These are phyloP conservation scores for Polyommatus icarus DNA, from an alignment of 2,888 invertebrate species.

Conservation along the genomic window DNA sequence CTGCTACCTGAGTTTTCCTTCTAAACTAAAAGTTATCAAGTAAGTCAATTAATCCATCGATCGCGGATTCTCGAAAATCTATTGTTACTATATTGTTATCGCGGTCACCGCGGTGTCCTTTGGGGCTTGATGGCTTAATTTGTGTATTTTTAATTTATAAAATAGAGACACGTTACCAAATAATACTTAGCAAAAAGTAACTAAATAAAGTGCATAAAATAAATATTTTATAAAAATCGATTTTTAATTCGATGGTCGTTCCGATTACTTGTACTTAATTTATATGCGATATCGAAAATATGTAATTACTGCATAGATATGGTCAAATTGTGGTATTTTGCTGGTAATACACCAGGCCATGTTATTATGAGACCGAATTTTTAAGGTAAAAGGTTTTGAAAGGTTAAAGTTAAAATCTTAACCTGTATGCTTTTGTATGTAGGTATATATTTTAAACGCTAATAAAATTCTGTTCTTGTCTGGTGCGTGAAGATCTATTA, in stretches of 20 bases:
- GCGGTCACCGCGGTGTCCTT: too few relatives aligned
- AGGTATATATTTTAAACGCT: background rate
- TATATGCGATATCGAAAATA: constrained; percentile 43
- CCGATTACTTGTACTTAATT: constrained; percentile 59
- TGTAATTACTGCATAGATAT: constrained; percentile 32
- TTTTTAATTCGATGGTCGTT: constrained; percentile 72
- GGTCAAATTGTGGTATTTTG: constrained; percentile 24
- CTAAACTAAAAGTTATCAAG: background rate
- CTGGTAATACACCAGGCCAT: constrained; percentile 8
- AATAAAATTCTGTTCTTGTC: too few relatives aligned
- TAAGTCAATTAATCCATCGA: too few relatives aligned
- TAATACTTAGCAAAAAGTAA: background rate
- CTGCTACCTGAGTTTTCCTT: too few relatives aligned
- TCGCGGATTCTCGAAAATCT: too few relatives aligned
- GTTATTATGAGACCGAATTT: constrained; percentile 8
- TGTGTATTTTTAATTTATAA: too few relatives aligned
- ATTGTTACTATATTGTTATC: too few relatives aligned
- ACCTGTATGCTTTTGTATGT: background rate
- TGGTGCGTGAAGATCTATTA: too few relatives aligned
- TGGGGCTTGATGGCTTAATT: too few relatives aligned
- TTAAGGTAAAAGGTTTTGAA: background rate
- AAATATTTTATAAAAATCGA: constrained; percentile 54
- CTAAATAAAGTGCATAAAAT: background rate
- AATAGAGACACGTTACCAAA: background rate
- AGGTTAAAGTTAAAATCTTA: constrained; percentile 8